Conservation (phyloP, 2,797 vertebrate species). For the Leptoclinus maculatus region DNA sequence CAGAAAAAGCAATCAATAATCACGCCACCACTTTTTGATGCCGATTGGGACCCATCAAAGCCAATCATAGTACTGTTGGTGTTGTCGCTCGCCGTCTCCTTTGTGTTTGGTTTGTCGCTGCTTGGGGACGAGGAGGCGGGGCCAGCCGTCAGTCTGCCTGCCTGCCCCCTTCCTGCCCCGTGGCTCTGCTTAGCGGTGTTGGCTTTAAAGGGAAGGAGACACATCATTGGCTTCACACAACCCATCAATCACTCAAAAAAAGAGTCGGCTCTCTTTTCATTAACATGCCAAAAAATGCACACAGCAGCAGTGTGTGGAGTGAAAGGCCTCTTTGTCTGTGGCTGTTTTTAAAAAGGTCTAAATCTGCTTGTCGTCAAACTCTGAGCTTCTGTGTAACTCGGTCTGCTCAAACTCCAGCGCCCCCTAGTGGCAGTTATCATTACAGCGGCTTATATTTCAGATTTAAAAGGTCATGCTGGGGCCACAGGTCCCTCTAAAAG, state of each 20-base stretch:
- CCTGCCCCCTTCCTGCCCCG: conserved; percentile 53
- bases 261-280: conserved; percentile 46
- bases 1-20: conserved; percentile 78
- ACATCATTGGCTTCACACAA: conserved; percentile 68
- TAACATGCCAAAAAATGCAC: conserved; percentile 11
- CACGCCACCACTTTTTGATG: conserved; percentile 66
- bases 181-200: conserved; percentile 79
- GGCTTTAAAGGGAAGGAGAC: conserved; percentile 79
- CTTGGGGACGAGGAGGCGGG: conserved; percentile 53
- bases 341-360: conserved; percentile 66
- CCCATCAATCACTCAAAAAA: conserved; percentile 45
- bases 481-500: neutral
- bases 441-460: neutral
- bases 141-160: conserved; percentile 31
- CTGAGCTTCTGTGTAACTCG: neutral
- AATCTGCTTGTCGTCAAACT: neutral
- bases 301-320: conserved; percentile 66
- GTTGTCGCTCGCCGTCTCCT: conserved; percentile 89
- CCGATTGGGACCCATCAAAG: conserved; percentile 76
- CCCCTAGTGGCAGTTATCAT: neutral
- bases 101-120: conserved; percentile 80
- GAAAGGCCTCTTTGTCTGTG: conserved; percentile 78
- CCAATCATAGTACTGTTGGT: conserved; percentile 95
- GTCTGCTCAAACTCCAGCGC: neutral
- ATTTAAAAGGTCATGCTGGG: neutral